Evolutionary conservation across 2,797 vertebrate species (phyloP), one percentile per base, ranked within the genome.

Genomic region (Ctenopoma kingsleyae): DNA sequence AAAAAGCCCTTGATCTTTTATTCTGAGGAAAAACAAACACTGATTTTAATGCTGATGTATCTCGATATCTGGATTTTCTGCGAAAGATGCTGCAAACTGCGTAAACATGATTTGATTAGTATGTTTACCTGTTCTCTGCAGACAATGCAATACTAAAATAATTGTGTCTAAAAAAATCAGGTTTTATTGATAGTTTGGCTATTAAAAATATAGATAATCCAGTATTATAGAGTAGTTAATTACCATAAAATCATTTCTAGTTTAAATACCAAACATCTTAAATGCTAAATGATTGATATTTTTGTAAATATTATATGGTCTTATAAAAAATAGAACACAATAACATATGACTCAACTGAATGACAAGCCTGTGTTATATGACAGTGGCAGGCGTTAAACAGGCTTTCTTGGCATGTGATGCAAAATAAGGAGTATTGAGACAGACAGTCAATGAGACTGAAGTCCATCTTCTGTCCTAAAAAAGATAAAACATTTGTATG

Each of bases 1-100:
- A 76, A 62, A 56, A 64, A 74, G 41, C 49, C 57, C 74, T 78
- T 88, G 80, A 90, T 88, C 84, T 88, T 84, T 81, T 77, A 85
- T 79, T 85, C 70, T 13, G 65, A 46, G 27, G 50, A 59, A 79
- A 91, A 86, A 90, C 76, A 86, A 82, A 82, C 73, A 59, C 67
- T n/a, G 74, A 81, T 79, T 74, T 72, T 59, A 83, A 73, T 65
- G 67, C 35, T 59, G 67, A 25, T 59, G 41, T 46, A 40, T 48
- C 17, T 38, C 53, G 35, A 51, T 20, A 76, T 71, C 46, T 52
- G 43, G 55, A 55, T 52, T 44, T 65, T 67, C 17, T 32, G 19
- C 44, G 35, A 32, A 32, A 32, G 30, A 51, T 46, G 53, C 6
- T 6, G 1, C 50, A 58, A 62, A 38, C 23, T 35, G 51, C 19